Conservation (phyloP, 2,113 vertebrate species). For the Sebastes schlegelii region DNA sequence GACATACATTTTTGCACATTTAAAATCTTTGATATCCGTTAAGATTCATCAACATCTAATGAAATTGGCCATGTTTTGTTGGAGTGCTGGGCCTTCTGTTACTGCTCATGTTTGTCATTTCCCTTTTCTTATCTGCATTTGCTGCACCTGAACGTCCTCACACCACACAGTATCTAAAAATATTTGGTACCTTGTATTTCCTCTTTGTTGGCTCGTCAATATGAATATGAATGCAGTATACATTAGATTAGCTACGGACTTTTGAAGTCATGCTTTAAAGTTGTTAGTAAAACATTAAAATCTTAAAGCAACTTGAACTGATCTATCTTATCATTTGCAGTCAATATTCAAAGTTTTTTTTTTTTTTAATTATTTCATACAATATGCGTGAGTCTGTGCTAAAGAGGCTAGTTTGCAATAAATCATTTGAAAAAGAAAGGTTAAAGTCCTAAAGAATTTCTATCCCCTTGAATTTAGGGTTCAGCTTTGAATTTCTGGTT, state of each 20-base stretch:
- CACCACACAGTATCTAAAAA: not conserved
- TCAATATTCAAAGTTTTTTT: not conserved
- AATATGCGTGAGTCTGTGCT: not conserved
- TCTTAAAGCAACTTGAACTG: not conserved
- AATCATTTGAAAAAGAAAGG: not conserved
- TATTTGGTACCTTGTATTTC: not conserved
- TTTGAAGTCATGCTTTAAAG: not conserved
- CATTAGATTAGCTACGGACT: too few species aligned
- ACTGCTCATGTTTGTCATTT: not conserved
- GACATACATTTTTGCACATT: not conserved
- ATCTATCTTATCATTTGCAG: not conserved
- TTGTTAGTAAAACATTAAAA: not conserved
- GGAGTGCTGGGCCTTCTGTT: not conserved
- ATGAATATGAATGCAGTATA: not conserved
- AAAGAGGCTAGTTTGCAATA: not conserved
- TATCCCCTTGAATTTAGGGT: not conserved
- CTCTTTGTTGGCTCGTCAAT: not conserved
- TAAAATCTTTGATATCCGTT: not conserved
- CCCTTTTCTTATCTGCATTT: not conserved
- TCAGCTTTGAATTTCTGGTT: not conserved
- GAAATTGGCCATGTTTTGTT: not conserved
- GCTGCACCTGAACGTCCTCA: not conserved
- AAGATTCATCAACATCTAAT: not conserved
- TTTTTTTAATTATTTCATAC: not conserved
- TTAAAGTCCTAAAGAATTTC: not conserved